Evolutionary conservation across 1,140 invertebrate genomes (phyloP).

Genomic region (Listronotus oregonensis): DNA sequence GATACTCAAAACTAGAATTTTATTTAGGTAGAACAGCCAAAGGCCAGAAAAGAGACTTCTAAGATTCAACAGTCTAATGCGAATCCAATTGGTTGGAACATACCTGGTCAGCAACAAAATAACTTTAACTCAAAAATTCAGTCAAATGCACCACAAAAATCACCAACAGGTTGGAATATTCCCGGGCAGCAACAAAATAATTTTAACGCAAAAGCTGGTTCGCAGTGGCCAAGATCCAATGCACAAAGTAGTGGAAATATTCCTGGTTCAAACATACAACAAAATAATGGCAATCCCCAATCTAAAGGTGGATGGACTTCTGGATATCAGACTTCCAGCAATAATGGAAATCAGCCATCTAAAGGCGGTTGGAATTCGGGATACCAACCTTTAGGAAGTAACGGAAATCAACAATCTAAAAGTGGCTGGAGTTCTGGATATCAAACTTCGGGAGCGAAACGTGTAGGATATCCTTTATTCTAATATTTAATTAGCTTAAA

Average conservation of each 20-base stretch:
- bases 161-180: slow-evolving; percentile 18
- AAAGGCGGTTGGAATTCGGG: background rate
- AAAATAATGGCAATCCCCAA: background rate
- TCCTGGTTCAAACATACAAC: background rate
- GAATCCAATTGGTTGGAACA: slow-evolving; percentile 18
- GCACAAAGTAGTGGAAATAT: slow-evolving; percentile 3
- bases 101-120: slow-evolving; percentile 5
- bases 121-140: background rate
- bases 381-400: background rate
- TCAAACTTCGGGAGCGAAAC: slow-evolving; percentile 10
- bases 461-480: background rate
- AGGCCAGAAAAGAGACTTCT: background rate
- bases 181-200: slow-evolving; percentile 2
- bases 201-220: background rate
- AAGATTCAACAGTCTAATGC: slow-evolving; percentile 4
- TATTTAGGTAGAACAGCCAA: slow-evolving; percentile 5
- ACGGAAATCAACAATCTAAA: background rate
- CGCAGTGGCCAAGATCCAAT: background rate
- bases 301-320: slow-evolving; percentile 2
- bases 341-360: background rate
- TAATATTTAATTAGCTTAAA: no score
- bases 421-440: slow-evolving; percentile 28
- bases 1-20: no score
- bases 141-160: background rate
- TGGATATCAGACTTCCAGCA: slow-evolving; percentile 11